A percentile compares a stretch with the other conserved stretches of the same genome.
Evolutionary conservation across 2,888 invertebrate genomes (phyloP).

Genomic region (Thymelicus lineola): DNA sequence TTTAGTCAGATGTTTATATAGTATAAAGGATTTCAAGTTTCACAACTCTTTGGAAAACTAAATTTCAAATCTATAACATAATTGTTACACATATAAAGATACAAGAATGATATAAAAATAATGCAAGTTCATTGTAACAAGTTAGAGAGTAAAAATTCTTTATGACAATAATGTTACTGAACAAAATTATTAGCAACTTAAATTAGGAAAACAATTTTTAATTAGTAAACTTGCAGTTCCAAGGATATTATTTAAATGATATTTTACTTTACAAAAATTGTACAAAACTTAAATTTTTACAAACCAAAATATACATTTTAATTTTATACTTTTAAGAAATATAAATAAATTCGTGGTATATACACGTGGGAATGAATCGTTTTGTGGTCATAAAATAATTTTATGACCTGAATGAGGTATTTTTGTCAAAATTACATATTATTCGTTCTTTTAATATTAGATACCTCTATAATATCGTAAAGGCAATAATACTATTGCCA

Average conservation of each 20-base stretch:
- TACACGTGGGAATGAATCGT: slow-evolving; percentile 55
- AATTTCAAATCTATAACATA: not conserved
- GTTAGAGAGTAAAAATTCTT: not conserved
- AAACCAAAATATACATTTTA: slow-evolving; percentile 35
- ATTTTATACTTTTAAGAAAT: slow-evolving; percentile 40
- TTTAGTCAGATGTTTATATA: too few relatives aligned
- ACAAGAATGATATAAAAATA: not conserved
- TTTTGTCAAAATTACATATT: not conserved
- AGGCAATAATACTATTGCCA: not conserved
- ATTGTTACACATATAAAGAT: not conserved
- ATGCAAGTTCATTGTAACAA: slow-evolving; percentile 2
- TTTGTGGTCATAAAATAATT: not conserved
- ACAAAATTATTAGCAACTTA: not conserved
- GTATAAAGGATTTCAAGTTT: not conserved
- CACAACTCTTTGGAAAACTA: not conserved
- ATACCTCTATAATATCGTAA: not conserved
- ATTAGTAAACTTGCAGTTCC: slow-evolving; percentile 12
- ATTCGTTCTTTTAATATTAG: not conserved
- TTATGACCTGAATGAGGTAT: slow-evolving; percentile 5
- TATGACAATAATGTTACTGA: not conserved
- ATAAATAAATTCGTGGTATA: slow-evolving; percentile 63
- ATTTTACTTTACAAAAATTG: slow-evolving; percentile 20
- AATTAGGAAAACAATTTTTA: not conserved
- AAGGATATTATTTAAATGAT: slow-evolving; percentile 24
- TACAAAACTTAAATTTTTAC: slow-evolving; percentile 32